Evolutionary conservation across 2,113 vertebrate species (phyloP).

Genomic region (Emydocephalus ijimae): DNA sequence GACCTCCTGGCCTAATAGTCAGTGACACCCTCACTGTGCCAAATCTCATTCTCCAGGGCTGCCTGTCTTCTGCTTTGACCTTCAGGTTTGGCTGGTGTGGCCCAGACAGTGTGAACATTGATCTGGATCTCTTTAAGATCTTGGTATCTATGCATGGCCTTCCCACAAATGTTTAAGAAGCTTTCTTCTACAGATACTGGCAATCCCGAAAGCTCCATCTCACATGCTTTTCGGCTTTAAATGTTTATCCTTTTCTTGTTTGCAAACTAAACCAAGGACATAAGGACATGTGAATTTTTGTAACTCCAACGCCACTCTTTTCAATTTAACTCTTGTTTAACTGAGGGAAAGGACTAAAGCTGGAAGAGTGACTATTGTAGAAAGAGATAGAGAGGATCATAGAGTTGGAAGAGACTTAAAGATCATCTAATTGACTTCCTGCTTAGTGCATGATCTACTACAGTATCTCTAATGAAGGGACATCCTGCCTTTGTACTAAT

Average conservation of each 20-base stretch:
- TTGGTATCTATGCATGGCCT: not conserved
- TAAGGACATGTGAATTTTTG: not conserved
- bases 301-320: not conserved
- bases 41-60: not conserved
- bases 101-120: not conserved
- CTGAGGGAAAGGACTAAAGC: not conserved
- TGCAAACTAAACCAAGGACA: not conserved
- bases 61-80: not conserved
- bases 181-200: not conserved
- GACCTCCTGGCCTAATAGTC: not conserved
- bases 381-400: not conserved
- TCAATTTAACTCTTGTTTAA: not conserved
- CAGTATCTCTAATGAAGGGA: not conserved
- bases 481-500: not conserved
- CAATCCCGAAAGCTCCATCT: not conserved
- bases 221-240: not conserved
- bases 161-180: not conserved
- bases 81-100: not conserved
- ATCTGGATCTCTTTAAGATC: not conserved
- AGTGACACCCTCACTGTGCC: not conserved
- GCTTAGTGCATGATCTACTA: not conserved
- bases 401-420: not conserved
- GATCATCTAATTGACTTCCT: not conserved
- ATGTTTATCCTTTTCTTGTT: not conserved
- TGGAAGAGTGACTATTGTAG: not conserved